Percentiles rank a stretch among this genome's conserved stretches.
Evolutionary conservation across 2,797 vertebrate genomes (phyloP).

Genomic region (Karalla daura): DNA sequence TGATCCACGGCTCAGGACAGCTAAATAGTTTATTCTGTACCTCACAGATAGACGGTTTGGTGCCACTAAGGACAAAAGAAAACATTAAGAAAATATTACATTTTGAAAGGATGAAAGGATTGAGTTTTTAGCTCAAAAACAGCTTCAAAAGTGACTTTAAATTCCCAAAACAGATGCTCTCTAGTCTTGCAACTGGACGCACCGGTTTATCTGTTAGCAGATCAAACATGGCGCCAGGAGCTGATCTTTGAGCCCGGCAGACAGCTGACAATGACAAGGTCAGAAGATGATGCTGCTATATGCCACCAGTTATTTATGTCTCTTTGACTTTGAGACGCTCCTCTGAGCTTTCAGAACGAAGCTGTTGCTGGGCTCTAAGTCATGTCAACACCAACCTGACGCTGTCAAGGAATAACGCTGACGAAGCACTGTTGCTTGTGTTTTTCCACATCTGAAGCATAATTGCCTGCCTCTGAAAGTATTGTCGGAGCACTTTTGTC

Average conservation of each 20-base stretch:
- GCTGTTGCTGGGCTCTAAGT: neutral
- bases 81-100: no score
- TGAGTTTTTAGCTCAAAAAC: no score
- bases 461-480: neutral
- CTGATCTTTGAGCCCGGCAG: slow-evolving; percentile 33
- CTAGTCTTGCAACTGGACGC: neutral
- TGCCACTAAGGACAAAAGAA: no score
- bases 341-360: slow-evolving; percentile 9
- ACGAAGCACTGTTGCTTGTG: neutral
- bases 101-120: no score
- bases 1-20: no score
- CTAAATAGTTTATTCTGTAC: no score
- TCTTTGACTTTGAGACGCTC: slow-evolving; percentile 43
- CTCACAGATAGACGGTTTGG: no score
- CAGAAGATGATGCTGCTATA: slow-evolving; percentile 28
- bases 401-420: neutral
- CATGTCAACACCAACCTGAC: no score
- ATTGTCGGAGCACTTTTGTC: neutral
- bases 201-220: no score
- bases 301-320: slow-evolving; percentile 44
- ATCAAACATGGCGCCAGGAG: slow-evolving; percentile 3
- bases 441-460: neutral
- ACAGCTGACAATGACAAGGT: slow-evolving; percentile 46
- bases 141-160: no score
- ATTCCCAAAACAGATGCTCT: neutral